Evolutionary conservation across 2,888 invertebrate genomes (phyloP).

Genomic region (Oscheius sp.): DNA sequence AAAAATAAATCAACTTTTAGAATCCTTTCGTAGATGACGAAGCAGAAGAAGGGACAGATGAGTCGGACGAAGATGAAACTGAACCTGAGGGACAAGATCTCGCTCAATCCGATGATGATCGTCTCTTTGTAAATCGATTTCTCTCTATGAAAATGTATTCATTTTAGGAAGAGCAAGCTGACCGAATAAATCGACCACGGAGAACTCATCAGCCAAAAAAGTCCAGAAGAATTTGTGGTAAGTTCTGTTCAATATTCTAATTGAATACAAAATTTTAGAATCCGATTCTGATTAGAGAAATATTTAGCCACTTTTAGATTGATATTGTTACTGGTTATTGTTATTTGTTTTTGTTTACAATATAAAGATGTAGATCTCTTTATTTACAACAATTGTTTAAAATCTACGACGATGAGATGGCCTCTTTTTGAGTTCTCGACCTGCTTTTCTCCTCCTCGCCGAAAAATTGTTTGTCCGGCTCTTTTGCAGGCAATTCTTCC

Average conservation of each 20-base stretch:
- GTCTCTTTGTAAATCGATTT: not conserved
- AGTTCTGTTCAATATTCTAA: not conserved
- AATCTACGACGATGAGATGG: too few relatives aligned
- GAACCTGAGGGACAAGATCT: slow-evolving; percentile 32
- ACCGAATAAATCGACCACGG: not conserved
- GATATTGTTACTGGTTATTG: too few relatives aligned
- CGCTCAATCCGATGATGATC: slow-evolving; percentile 20
- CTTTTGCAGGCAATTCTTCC: too few relatives aligned
- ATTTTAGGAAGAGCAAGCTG: not conserved
- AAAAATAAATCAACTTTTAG: not conserved
- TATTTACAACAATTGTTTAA: too few relatives aligned
- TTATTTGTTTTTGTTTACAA: too few relatives aligned
- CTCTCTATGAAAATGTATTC: not conserved
- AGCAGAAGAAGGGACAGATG: slow-evolving; percentile 23
- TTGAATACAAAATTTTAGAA: not conserved
- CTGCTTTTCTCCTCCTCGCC: not conserved
- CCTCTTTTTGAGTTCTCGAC: not conserved
- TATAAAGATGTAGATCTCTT: too few relatives aligned
- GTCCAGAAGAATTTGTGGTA: not conserved
- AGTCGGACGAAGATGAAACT: slow-evolving; percentile 6
- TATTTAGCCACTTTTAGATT: not conserved
- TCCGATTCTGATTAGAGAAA: slow-evolving; percentile 1
- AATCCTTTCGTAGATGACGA: slow-evolving; percentile 32
- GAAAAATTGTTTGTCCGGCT: too few relatives aligned
- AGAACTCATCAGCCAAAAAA: not conserved